These are phyloP conservation scores for Drosophila sechellia DNA, from an alignment of 1,140 invertebrate genomes.

Conservation along the genomic window DNA sequence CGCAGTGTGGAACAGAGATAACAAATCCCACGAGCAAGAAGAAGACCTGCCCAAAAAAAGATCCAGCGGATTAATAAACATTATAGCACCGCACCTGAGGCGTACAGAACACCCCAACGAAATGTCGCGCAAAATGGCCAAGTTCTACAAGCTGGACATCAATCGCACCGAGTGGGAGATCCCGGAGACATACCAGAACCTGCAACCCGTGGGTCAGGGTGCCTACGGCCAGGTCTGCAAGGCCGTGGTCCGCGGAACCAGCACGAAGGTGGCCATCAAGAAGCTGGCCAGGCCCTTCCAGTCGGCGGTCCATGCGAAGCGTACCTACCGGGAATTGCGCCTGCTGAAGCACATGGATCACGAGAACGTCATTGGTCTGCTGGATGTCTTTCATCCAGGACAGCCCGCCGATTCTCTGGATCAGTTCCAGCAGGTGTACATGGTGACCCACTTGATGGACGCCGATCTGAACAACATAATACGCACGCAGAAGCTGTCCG, in stretches of 20 bases:
- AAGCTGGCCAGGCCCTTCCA: conserved; percentile 99
- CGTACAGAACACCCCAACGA: conserved; percentile 5
- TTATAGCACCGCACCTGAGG: conserved; percentile 18
- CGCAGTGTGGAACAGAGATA: conserved; percentile 29
- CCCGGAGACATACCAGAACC: conserved; percentile 95
- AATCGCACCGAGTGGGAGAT: conserved; percentile 99
- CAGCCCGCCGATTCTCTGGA: conserved; percentile 87
- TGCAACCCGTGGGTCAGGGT: conserved; percentile 97
- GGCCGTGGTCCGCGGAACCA: conserved; percentile 89
- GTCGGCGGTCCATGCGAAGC: conserved; percentile 98
- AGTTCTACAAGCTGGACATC: conserved; percentile 94
- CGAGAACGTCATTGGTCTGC: conserved; percentile 97
- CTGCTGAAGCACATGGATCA: conserved; percentile 99
- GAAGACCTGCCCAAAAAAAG: conserved; percentile 41
- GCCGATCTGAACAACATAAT: conserved; percentile 99
- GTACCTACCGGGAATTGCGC: conserved; percentile 98
- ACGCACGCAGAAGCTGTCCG: conserved; percentile 97
- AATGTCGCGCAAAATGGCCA: conserved; percentile 72
- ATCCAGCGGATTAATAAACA: conserved; percentile 28
- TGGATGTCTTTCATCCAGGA: conserved; percentile 96
- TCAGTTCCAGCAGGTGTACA: conserved; percentile 96
- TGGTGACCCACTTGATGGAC: conserved; percentile 99
- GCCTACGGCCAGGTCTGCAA: conserved; percentile 95
- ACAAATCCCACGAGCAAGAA: conserved; percentile 50
- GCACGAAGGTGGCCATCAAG: conserved; percentile 98